Base-by-base conservation (phyloP, 2,113 vertebrate genomes). In the Gorsachius goisagi region DNA sequence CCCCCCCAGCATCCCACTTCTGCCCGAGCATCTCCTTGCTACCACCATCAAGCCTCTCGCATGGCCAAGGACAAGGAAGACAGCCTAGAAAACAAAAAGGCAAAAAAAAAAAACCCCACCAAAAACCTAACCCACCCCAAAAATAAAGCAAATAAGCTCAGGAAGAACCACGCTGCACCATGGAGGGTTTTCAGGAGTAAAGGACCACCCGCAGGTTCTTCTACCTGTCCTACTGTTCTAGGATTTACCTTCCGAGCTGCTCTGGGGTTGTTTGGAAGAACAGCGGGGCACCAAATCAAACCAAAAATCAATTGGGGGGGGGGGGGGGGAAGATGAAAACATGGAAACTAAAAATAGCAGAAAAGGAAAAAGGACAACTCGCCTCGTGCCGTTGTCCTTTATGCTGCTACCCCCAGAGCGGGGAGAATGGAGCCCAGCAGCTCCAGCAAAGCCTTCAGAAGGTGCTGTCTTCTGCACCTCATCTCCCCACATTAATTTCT, bases 361-460 rank as follows among this genome's bases (percentile, higher is more conserved):
- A 15, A 39, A 53, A 22, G 3, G 9, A 23, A 39, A n/a, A 21
- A 64, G 21, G 14, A 18, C 3, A 6, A 18, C 28, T 32, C 2
- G 4, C 49, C 26, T 72, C 0, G 3, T 8, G 30, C 24, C 15
- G 10, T 30, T 1, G 0, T 7, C 37, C 11, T 24, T 39, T 14
- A 27, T 4, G 30, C 14, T 55, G 18, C 30, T 39, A 11, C 14
- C 15, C 17, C 12, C 16, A 27, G 19, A 2, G 9, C 5, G 52
- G 32, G 11, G 27, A 18, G n/a, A 86, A 55, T 2, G 2, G 41
- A 88, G 30, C n/a, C 39, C 53, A 77, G 12, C 23, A 28, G 41
- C 28, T 72, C 53, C 53, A 59, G 33, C 41, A 56, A 45, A 35
- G 14, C 47, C 32, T 53, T 47, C 37, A 52, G 33, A 62, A 89